Base-by-base conservation (phyloP, 2,113 vertebrate genomes). In the Panurus biarmicus region DNA sequence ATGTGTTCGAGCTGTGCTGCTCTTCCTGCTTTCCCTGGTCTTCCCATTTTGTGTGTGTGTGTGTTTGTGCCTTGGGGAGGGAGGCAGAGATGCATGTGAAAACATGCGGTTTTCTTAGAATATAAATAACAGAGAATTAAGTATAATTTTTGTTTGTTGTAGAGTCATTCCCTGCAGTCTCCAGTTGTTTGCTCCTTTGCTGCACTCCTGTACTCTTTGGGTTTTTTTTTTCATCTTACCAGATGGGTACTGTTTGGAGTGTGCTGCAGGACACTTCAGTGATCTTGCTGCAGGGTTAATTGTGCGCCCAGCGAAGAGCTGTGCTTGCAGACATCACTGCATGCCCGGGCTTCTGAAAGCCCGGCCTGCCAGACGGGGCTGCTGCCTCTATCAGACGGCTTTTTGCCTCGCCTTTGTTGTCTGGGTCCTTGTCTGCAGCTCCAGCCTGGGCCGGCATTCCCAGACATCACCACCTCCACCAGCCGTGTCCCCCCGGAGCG, bases 391-490 rank as follows among this genome's bases (percentile, higher is more conserved):
- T 91, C 29, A 16, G 87, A 77, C 83, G 36, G 85, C 67, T 87
- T 89, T 94, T 94, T 81, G 87, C 64, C 50, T 92, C 5, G 38
- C 77, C 90, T 96, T 96, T 93, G 86, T 95, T 96, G 95, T 96
- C 90, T 95, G 93, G 64, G 83, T 71, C 83, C 91, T 91, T 83
- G 83, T 92, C 87, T 94, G 92, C 92, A 87, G 76, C 78, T 89
- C n/a, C 89, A 84, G 87, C 79, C 64, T 3, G 31, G 77, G 73
- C 80, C 23, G 4, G 60, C 24, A 17, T 69, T 62, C 73, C 80
- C 94, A 94, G 90, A 65, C 92, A 36, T 61, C 5, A 3, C 45
- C 72, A 51, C 72, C 67, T 89, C 85, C 78, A 18, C 11, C 58
- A 6, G 6, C 67, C 9, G 3, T 48, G 4, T 75, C 50, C 65